Base-by-base conservation (phyloP, 2,888 invertebrate species). In the Agrochola lota region DNA sequence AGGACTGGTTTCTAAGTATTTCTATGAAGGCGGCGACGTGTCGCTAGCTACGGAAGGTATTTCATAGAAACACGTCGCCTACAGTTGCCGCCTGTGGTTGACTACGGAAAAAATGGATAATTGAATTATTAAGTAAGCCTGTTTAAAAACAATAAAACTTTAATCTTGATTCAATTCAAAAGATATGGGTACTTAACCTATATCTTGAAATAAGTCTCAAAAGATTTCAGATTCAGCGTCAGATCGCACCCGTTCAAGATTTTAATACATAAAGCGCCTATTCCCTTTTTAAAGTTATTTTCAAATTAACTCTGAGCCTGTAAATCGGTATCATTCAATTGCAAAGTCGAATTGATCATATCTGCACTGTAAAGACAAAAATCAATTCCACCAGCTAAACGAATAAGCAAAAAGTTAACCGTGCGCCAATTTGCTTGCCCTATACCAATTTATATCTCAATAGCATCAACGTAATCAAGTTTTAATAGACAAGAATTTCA, bases 171-270 rank as follows among this genome's bases (percentile, higher is more conserved):
- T 11, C 40, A 17, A 23, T 7, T 23, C n/a, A n/a, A n/a, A n/a
- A n/a, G n/a, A n/a, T n/a, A n/a, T n/a, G n/a, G n/a, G n/a, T n/a
- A n/a, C n/a, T n/a, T n/a, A n/a, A 49, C 20, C 0, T 6, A 9
- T n/a, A 35, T 35, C 52, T 49, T 23, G 12, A 59, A 52, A 64
- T 17, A 74, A 57, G 20, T 1, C 46, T 66, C 12, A 49, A 43
- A 11, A 26, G 2, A 52, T 43, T 67, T 49, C 6, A 12, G 46
- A 59, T 11, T 23, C 57, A 0, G 5, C 85, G 85, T 69, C 73
- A 85, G 85, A 35, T 6, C 23, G 7, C 55, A 8, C 0, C 17
- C 26, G n/a, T 49, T 30, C 46, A 23, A 17, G 15, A 60, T 8
- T 64, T 35, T 0, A n/a, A 43, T n/a, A 11, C 9, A 40, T n/a